Percentiles rank a stretch among this genome's conserved stretches.
phyloP scores from a whole-genome alignment of 2,888 invertebrate species.

The Oeneis ivallda region DNA sequence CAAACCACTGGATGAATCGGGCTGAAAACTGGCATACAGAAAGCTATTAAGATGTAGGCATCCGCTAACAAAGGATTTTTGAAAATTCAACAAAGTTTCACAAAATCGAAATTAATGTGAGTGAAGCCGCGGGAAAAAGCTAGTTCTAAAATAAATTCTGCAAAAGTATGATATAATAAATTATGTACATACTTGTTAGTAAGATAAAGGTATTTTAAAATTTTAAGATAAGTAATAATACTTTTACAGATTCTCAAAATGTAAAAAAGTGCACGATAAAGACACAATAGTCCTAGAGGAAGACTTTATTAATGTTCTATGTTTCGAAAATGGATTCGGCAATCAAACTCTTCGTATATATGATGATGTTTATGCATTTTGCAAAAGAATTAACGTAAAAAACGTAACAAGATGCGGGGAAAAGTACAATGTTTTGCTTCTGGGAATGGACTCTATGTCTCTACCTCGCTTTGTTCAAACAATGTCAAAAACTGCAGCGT shows the following conservation, averaged over 20 bases:
- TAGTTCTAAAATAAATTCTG: too few species aligned
- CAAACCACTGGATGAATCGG: too few species aligned
- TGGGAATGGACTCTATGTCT: constrained; percentile 94
- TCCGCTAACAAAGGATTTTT: too few species aligned
- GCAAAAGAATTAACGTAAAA: constrained; percentile 67
- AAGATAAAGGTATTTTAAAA: too few species aligned
- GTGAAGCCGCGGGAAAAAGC: too few species aligned
- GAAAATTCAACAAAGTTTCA: too few species aligned
- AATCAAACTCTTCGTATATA: constrained; percentile 58
- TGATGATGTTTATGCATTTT: constrained; percentile 69
- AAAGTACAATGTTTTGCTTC: constrained; percentile 84
- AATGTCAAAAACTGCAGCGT: constrained; percentile 86
- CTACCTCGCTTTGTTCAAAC: constrained; percentile 88
- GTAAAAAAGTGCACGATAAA: constrained; percentile 53
- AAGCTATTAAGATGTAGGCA: too few species aligned
- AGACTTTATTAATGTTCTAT: constrained; percentile 66
- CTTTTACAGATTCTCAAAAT: constrained; percentile 55
- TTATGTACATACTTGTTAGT: too few species aligned
- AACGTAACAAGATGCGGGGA: constrained; percentile 41
- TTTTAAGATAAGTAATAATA: neutral
- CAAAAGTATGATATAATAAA: too few species aligned
- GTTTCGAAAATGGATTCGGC: constrained; percentile 52
- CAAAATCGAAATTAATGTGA: too few species aligned
- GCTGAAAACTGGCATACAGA: too few species aligned
- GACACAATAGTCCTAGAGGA: constrained; percentile 52